Evolutionary conservation across 2,797 vertebrate species (phyloP).

Genomic region (Salmo trutta): DNA sequence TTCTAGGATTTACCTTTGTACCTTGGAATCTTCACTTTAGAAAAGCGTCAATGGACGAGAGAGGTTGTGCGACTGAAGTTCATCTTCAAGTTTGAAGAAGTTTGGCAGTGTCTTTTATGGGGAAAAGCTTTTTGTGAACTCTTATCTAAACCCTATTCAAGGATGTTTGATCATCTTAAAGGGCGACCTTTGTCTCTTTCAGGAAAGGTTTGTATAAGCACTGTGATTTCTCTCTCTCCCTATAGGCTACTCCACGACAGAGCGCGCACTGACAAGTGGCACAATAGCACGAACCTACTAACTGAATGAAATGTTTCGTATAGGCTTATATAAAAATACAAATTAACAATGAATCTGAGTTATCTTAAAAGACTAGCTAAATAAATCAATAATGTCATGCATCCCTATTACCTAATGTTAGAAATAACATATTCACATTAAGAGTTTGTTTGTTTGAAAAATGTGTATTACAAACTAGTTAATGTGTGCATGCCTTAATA

Average conservation of each 20-base stretch:
- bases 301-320: background rate
- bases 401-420: conserved; percentile 27
- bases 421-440: background rate
- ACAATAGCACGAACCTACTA: background rate
- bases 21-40: conserved; percentile 72
- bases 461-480: background rate
- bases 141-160: conserved; percentile 54
- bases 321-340: background rate
- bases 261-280: background rate
- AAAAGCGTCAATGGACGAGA: conserved; percentile 77
- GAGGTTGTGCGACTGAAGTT: conserved; percentile 83
- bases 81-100: conserved; percentile 85
- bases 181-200: conserved; percentile 33
- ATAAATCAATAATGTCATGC: background rate
- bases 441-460: background rate
- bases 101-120: conserved; percentile 50
- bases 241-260: background rate
- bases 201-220: conserved; percentile 18
- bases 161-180: conserved; percentile 53
- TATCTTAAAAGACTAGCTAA: background rate
- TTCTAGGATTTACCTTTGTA: conserved; percentile 82
- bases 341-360: background rate
- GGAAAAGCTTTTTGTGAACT: conserved; percentile 54
- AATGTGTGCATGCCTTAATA: background rate
- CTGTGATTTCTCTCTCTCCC: background rate